Conservation (phyloP, 2,888 invertebrate genomes). For the Invenusta paracnida region DNA sequence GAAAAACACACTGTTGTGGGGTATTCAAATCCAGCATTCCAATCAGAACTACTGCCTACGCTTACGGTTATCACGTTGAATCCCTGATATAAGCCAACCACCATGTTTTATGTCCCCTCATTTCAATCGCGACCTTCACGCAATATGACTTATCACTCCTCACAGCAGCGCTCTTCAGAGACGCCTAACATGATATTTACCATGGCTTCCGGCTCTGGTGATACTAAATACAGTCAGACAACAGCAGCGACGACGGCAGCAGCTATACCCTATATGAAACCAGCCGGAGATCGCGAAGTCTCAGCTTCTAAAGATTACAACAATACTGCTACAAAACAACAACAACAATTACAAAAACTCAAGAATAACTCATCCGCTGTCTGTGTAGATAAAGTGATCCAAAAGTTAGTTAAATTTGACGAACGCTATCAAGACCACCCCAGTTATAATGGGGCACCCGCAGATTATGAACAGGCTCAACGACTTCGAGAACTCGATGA, state of each 20-base stretch:
- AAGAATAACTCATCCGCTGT: not conserved
- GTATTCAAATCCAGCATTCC: conserved; percentile 1
- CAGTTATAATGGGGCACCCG: not conserved
- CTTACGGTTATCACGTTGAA: not conserved
- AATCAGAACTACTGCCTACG: not conserved
- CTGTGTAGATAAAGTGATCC: not conserved
- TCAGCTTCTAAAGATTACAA: too few species aligned
- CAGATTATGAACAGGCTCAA: not conserved
- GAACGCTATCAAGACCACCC: not conserved
- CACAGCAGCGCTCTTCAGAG: not conserved
- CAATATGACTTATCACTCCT: not conserved
- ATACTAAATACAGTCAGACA: not conserved
- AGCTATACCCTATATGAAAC: too few species aligned
- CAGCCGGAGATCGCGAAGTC: too few species aligned
- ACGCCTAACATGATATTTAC: conserved; percentile 9
- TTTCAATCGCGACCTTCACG: not conserved
- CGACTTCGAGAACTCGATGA: not conserved
- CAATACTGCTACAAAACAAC: too few species aligned
- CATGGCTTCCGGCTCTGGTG: not conserved
- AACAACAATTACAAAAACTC: too few species aligned
- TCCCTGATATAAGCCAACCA: conserved; percentile 5
- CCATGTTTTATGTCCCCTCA: conserved; percentile 4
- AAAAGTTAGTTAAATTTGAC: not conserved
- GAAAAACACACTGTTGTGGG: too few species aligned
- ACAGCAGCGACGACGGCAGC: too few species aligned